Base-by-base conservation (phyloP, 1,140 invertebrate genomes). In the Drosophila pectinifera region DNA sequence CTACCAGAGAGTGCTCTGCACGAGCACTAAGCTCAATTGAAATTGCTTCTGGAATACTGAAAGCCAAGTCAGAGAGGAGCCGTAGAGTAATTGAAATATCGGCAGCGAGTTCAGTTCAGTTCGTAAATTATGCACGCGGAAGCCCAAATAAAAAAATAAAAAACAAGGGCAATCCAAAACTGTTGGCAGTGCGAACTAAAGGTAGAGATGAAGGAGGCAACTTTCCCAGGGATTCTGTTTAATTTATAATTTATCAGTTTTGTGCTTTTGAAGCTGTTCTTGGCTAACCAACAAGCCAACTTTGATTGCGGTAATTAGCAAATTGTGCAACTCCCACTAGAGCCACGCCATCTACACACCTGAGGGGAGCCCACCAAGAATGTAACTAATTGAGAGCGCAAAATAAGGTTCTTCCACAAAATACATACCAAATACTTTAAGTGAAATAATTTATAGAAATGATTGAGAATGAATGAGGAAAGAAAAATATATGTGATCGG, bases 301-400 rank as follows among this genome's bases (percentile, higher is more conserved):
- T 88, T 83, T 89, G 79, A 88, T 89, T 88, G 75, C 78, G 74
- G 73, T 89, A 89, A 88, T 88, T 88, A 86, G 83, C 59, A 89
- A 88, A 86, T 86, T 88, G 56, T 42, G 41, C 41, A 63, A 77
- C 48, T n/a, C 45, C 26, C 51, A 18, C 24, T 26, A 41, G 49
- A 41, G 39, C 16, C 45, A 65, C 45, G 34, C 59, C 46, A 24
- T 3, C 18, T 10, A 28, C 20, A 38, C 16, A 39, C 43, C 54
- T 59, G 39, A 2, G 18, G 38, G 38, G 20, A 20, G 46, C n/a
- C 3, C 4, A 28, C n/a, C 38, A 38, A 10, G 16, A 28, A 16
- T 8, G 42, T 26, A 16, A 11, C 14, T 63, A 49, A 67, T 31
- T 41, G n/a, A n/a, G 14, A 36, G 31, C 11, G 18, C 11, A 34